Evolutionary conservation across 1,140 invertebrate species (phyloP).

Genomic region (Plutomurus gul): DNA sequence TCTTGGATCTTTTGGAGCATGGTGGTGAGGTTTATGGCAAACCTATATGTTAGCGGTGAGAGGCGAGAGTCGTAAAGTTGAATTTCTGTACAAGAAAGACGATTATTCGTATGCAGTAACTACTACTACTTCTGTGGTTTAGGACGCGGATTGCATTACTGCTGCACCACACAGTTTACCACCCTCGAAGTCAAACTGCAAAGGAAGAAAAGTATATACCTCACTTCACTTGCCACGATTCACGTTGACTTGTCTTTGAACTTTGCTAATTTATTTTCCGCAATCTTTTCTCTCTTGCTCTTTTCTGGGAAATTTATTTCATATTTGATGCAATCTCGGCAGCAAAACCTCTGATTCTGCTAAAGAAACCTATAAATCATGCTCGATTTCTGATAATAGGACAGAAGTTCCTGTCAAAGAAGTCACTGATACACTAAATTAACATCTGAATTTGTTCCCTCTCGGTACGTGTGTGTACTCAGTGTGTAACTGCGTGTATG

Average conservation of each 20-base stretch:
- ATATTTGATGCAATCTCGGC: constrained; percentile 14
- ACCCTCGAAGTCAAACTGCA: constrained; percentile 22
- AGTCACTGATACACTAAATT: background rate
- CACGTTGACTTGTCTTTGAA: background rate
- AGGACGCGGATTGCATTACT: too few relatives aligned
- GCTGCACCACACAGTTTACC: too few relatives aligned
- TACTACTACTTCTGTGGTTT: too few relatives aligned
- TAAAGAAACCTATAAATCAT: too few relatives aligned
- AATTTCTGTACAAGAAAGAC: background rate
- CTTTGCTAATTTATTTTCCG: constrained; percentile 18
- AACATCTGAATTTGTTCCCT: too few relatives aligned
- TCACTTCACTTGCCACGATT: background rate
- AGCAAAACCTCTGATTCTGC: background rate
- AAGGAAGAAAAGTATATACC: constrained; percentile 12
- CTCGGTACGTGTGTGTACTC: too few relatives aligned
- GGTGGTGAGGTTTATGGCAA: background rate
- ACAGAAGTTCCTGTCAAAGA: background rate
- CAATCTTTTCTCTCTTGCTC: constrained; percentile 19
- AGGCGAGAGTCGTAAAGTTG: background rate
- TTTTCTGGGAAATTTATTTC: background rate
- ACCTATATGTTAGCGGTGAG: constrained; percentile 1
- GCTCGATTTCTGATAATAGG: too few relatives aligned
- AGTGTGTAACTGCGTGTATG: too few relatives aligned
- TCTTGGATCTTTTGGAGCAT: background rate
- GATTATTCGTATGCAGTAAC: background rate